Base-by-base conservation (phyloP, 2,888 invertebrate genomes). In the Oligia strigilis region DNA sequence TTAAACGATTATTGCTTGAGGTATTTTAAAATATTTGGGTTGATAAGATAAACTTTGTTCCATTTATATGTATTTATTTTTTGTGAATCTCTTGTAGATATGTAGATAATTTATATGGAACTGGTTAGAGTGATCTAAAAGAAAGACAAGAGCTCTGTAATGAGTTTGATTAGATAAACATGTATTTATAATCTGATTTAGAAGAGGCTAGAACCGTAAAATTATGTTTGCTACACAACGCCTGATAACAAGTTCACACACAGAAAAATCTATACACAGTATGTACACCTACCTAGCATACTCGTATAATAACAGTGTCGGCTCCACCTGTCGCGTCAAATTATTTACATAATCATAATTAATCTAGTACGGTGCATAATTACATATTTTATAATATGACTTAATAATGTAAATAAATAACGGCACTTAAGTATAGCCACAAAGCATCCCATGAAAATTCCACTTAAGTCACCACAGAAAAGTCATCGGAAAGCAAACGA, bases 31-130 rank as follows among this genome's bases (percentile, higher is more conserved):
- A 86, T 75, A 72, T 75, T 83, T 83, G n/a, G 64, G 19, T 66
- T 74, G 83, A 86, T 84, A 82, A 84, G 83, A 86, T 84, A 86
- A 86, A 86, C 60, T 72, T 67, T 65, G 66, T 83, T 46, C 46
- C 64, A 74, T 60, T 72, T 72, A 49, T 72, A 49, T 40, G 40
- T 62, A 36, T 29, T 14, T 14, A 8, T 49, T 60, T 82, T 86
- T 66, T 29, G 62, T 65, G 14, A 67, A 77, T 29, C 11, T 69
- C 52, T 55, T 72, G 4, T 36, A 80, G 23, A 49, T 36, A 64
- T 62, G n/a, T 72, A 67, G 43, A 66, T 64, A 62, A 58, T 52
- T 80, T 36, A 71, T 80, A 74, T 43, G n/a, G 64, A 73, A 62
- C 1, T 64, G 6, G 17, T 52, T 40, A 58, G 17, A 77, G 46